Evolutionary conservation across 2,113 vertebrate species (phyloP).

Genomic region (Heterochromis multidens): DNA sequence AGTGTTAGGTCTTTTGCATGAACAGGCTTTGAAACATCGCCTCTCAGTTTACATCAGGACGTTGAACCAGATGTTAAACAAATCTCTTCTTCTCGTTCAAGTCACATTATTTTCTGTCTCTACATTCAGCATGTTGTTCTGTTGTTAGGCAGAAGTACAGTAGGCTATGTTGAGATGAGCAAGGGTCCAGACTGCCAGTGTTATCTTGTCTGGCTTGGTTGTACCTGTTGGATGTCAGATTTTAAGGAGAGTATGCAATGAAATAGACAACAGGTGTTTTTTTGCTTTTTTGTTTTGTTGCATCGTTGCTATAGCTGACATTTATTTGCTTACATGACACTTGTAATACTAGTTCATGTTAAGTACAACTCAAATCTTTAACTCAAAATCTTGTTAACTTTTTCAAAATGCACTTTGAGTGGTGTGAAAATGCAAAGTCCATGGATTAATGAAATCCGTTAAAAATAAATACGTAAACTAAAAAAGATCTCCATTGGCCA

Average conservation of each 20-base stretch:
- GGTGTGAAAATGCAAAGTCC: too few species aligned
- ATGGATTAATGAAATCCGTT: too few species aligned
- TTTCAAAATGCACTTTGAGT: too few species aligned
- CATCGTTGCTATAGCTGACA: too few species aligned
- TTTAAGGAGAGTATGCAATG: not conserved
- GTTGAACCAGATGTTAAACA: not conserved
- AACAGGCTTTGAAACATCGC: constrained; percentile 25
- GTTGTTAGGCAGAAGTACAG: not conserved
- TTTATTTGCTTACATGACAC: too few species aligned
- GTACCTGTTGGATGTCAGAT: not conserved
- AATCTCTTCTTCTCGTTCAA: not conserved
- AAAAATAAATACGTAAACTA: too few species aligned
- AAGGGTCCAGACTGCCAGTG: not conserved
- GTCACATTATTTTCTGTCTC: not conserved
- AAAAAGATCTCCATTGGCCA: too few species aligned
- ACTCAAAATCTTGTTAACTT: too few species aligned
- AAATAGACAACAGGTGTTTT: too few species aligned
- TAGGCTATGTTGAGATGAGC: not conserved
- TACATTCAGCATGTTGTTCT: not conserved
- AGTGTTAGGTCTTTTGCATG: constrained; percentile 10
- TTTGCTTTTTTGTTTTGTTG: not conserved
- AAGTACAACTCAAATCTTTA: too few species aligned
- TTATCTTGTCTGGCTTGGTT: not conserved
- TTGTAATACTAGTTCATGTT: too few species aligned
- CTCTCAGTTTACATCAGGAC: constrained; percentile 28